Conservation (phyloP, 2,888 invertebrate species). For the Drosophila longiperda region DNA sequence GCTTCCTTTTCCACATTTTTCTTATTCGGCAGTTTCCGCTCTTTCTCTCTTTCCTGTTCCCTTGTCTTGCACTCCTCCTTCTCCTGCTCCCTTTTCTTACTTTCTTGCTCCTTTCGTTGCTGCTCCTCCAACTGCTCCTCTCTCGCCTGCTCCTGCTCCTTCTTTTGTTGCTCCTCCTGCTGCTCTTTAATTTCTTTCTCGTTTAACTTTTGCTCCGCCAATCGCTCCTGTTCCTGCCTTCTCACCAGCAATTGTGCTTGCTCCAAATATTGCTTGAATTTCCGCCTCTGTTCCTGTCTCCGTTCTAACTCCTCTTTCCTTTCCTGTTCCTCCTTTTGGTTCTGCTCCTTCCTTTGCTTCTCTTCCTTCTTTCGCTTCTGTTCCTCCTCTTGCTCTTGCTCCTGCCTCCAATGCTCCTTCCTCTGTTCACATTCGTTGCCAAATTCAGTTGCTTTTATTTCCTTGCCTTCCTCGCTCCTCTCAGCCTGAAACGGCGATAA, state of each 20-base stretch:
- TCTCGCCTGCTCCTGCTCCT: not conserved
- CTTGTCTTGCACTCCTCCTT: not conserved
- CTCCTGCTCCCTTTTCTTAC: not conserved
- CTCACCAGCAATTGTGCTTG: not conserved
- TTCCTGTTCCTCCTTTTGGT: slow-evolving; percentile 1
- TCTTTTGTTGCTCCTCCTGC: not conserved
- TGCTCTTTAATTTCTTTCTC: not conserved
- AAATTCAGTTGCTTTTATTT: slow-evolving; percentile 1
- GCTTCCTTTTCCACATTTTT: not conserved
- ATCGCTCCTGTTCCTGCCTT: slow-evolving; percentile 4
- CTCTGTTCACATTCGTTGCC: not conserved
- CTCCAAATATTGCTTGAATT: slow-evolving; percentile 7
- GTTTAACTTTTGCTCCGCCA: slow-evolving; percentile 2
- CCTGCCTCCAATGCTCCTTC: not conserved
- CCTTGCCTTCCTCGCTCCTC: not conserved
- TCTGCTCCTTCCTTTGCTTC: not conserved
- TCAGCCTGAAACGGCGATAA: not conserved
- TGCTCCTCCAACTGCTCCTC: not conserved
- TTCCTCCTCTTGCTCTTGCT: not conserved
- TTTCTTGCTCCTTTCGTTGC: no score
- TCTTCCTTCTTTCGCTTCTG: not conserved
- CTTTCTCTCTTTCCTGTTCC: slow-evolving; percentile 1
- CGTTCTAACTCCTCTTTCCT: not conserved
- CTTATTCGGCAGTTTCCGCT: not conserved
- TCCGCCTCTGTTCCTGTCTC: not conserved